Evolutionary conservation across 2,113 vertebrate genomes (phyloP).

Genomic region (Hydrolagus affinis): DNA sequence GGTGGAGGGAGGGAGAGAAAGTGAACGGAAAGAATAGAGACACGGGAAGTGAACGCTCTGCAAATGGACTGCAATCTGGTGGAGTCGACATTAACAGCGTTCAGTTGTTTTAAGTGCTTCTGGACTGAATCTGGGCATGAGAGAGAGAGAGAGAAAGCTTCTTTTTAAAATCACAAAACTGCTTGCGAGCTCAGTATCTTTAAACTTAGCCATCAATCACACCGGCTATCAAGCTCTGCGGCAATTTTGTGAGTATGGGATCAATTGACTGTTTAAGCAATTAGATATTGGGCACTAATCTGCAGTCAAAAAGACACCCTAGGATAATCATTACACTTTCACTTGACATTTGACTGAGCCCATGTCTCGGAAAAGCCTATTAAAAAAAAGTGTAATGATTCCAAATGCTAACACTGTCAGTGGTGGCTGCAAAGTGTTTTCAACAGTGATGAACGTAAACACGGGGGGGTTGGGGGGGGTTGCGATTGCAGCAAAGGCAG

Average conservation of each 20-base stretch:
- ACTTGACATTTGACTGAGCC: conserved; percentile 14
- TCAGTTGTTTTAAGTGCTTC: not conserved
- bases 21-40: too few species aligned
- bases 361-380: not conserved
- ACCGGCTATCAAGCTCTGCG: not conserved
- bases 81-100: not conserved
- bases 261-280: not conserved
- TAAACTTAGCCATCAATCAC: not conserved
- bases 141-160: not conserved
- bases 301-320: conserved; percentile 10
- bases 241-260: not conserved
- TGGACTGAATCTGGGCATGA: not conserved
- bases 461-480: too few species aligned
- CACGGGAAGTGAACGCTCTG: not conserved
- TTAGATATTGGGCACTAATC: not conserved
- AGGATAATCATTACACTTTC: conserved; percentile 15
- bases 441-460: too few species aligned
- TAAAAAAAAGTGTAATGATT: conserved; percentile 7
- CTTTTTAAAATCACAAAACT: not conserved
- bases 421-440: too few species aligned
- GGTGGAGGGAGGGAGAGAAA: too few species aligned
- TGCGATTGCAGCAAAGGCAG: too few species aligned
- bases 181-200: not conserved
- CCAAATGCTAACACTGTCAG: not conserved
- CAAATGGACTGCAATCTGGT: not conserved